Base-by-base conservation (phyloP, 2,888 invertebrate species). In the Lasioglossum lativentre region DNA sequence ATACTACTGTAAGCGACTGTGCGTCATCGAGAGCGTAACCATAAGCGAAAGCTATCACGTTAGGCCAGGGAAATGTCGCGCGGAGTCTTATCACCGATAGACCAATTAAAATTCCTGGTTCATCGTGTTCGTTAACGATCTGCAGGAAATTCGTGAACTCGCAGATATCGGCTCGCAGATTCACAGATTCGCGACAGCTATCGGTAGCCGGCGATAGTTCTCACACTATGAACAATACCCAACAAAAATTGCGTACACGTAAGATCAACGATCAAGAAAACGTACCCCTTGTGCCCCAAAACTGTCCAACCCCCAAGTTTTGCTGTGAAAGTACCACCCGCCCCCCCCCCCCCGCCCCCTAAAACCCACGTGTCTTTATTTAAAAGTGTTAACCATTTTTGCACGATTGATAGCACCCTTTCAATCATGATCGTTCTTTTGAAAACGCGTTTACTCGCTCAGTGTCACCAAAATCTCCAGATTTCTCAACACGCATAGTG, bases 131-230 rank as follows among this genome's bases (percentile, higher is more conserved):
- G 63, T 59, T 79, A 85, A 83, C n/a, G 79, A 89, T 83, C 78
- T 80, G 12, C 87, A 84, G 86, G 82, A 52, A n/a, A n/a, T 14
- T 10, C 56, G 68, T 81, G 79, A 78, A 80, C 63, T 82, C 52
- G 42, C 40, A 56, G 77, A 78, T 75, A 73, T 81, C 73, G 78
- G 45, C 76, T 78, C 23, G 66, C 52, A 75, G 63, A 16, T 83
- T 83, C 80, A 70, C 56, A 59, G 73, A 52, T 52, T 52, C n/a
- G 77, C 79, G 59, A 70, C 56, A 23, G 45, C 42, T 72, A 52
- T 80, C 78, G 63, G 78, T 52, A 52, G 73, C 80, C 52, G 82
- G 77, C 27, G 88, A 81, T 82, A 83, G 68, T 86, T 88, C 79
- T 84, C 85, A 68, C 63, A 27, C 70, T 74, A 77, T 30, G 80